phyloP scores from a whole-genome alignment of 2,113 vertebrate species.

The Corythaixoides concolor region DNA sequence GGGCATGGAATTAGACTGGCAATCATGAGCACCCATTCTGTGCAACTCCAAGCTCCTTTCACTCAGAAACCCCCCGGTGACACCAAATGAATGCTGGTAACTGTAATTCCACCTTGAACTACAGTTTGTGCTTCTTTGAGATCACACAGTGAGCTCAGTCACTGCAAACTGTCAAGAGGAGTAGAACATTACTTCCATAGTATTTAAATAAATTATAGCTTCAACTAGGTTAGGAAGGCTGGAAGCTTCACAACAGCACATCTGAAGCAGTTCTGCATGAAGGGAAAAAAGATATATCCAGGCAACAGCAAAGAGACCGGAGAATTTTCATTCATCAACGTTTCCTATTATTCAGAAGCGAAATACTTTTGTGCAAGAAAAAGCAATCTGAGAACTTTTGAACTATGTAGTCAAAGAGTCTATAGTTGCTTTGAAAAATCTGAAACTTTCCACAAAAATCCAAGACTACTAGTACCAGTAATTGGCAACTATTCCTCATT shows the following conservation, averaged over 20 bases:
- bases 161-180: not conserved
- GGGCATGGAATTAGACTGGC: not conserved
- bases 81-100: rapidly evolving
- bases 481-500: not conserved
- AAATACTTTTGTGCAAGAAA: not conserved
- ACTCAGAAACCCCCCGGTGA: rapidly evolving
- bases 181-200: not conserved
- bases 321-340: not conserved
- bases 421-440: rapidly evolving
- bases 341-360: rapidly evolving
- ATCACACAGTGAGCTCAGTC: not conserved
- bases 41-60: not conserved
- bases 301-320: not conserved
- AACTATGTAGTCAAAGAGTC: rapidly evolving
- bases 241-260: not conserved
- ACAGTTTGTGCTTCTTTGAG: rapidly evolving
- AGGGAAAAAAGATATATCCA: not conserved
- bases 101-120: not conserved
- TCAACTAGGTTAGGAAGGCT: not conserved
- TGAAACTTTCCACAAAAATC: not conserved
- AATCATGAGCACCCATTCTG: rapidly evolving
- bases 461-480: not conserved
- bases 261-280: not conserved
- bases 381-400: not conserved
- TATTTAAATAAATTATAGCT: not conserved